Base-by-base conservation (phyloP, 2,113 vertebrate genomes). In the Ailurus styani region DNA sequence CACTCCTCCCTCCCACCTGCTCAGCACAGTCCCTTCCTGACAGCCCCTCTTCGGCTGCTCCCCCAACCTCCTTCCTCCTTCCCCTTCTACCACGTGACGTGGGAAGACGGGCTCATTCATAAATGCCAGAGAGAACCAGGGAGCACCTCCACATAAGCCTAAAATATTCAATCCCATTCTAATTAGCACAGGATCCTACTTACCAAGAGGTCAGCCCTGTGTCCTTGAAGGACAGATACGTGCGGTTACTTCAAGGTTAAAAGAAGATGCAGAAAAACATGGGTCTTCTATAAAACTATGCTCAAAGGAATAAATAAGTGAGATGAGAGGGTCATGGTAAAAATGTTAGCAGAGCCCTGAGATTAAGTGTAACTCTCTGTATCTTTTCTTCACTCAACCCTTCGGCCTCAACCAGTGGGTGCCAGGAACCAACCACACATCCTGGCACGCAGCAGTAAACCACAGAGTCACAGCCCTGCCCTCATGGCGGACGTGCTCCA, bases 91-190 rank as follows among this genome's bases (percentile, higher is more conserved):
- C 13, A 7, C 40, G 34, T 31, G 2, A 6, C 12, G 3, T 1
- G 7, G 18, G 54, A 55, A n/a, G 21, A 50, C 7, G 3, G 6
- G 1, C 12, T 34, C 68, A 55, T 64, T 87, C 31, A 34, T 31
- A 64, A 47, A 60, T 1, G 37, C n/a, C 10, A 6, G 27, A 4
- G 7, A 47, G 27, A 42, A 21, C 4, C 13, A 42, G 54, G 7
- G 4, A 54, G 29, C 52, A 31, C 1, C 0, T 12, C n/a, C 14
- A 31, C 13, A 5, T 0, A 50, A 6, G 17, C 37, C 47, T 31
- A 27, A 50, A 40, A 37, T 18, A 37, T n/a, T 7, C 27, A 5
- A 17, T 23, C 34, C 31, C 25, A 12, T 34, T 64, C 55, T 45
- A 73, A 31, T 42, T 95, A 37, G 27, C 52, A 94, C 86, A n/a